Base-by-base conservation (phyloP, 2,888 invertebrate species). In the Dasypolia templi region DNA sequence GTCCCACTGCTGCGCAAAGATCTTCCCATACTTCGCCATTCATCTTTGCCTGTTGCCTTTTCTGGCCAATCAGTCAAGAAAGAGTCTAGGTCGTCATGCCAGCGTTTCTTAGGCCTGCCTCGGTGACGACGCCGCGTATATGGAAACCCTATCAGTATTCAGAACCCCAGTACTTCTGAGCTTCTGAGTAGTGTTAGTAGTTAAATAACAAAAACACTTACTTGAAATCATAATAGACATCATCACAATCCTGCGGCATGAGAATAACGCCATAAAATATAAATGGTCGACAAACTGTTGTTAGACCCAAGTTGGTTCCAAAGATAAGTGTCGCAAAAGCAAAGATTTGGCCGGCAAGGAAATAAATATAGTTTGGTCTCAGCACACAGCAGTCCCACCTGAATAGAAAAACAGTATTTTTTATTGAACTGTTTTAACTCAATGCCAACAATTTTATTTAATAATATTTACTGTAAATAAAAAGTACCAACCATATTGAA, bases 381-480 rank as follows among this genome's bases (percentile, higher is more conserved):
- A 98, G 98, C 81, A 99, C 97, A 93, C 99, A 99, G 90, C 98
- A 98, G 89, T 98, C 97, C 93, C 98, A 96, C 98, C 98, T 98
- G 92, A 77, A 97, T 19, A 64, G 17, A 39, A 35, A 32, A 32
- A 73, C 9, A 71, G 12, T 32, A 14, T 26, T 51, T 51, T 72
- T 35, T 17, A 62, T 56, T 51, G 6, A 53, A 46, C 39, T 11
- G 22, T 19, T 6, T 56, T 35, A 26, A 26, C n/a, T 56, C 0
- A 44, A 71, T 66, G 44, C 19, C 19, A 46, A 26, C 26, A 35
- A 26, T 14, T 35, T 44, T 22, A 17, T 17, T 61, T 29, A 14
- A 49, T 22, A 63, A 17, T 53, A 42, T n/a, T 51, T 29, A 32
- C 7, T 19, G 14, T 12, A 7, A 44, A 14, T 73, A 49, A 32